Conservation (phyloP, 2,113 vertebrate species). For the Cisticola juncidis region DNA sequence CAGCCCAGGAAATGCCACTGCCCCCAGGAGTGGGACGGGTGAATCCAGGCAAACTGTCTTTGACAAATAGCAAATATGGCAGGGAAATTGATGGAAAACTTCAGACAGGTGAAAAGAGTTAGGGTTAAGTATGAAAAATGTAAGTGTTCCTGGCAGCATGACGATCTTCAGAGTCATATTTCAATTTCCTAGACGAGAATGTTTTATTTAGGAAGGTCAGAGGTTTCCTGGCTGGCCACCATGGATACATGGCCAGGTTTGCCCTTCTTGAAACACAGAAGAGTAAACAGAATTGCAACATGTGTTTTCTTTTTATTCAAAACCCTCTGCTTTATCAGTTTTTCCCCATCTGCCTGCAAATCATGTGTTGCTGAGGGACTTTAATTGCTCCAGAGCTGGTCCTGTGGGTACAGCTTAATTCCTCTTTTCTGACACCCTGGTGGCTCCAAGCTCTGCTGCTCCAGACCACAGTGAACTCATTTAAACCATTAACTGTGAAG, state of each 20-base stretch:
- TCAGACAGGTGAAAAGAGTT: background rate
- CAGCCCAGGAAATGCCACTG: background rate
- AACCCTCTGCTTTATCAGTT: background rate
- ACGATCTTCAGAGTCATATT: background rate
- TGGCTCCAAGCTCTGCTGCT: background rate
- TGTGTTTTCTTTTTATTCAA: background rate
- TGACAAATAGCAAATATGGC: background rate
- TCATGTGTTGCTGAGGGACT: background rate
- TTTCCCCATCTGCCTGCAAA: background rate
- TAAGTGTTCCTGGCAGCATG: background rate
- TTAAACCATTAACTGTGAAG: background rate
- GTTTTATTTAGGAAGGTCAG: constrained; percentile 17
- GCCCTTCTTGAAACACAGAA: background rate
- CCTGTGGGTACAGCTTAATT: background rate
- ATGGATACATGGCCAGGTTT: accelerated
- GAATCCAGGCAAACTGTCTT: background rate
- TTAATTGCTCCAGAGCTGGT: background rate
- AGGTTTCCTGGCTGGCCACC: background rate
- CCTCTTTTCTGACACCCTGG: background rate
- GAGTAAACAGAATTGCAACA: background rate
- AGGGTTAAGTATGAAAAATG: constrained; percentile 19
- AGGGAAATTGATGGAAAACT: background rate
- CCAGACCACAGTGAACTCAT: background rate
- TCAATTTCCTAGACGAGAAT: background rate
- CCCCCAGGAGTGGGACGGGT: background rate